Evolutionary conservation across 37 sponge, comb jelly and placozoan genomes (phyloP), one percentile per base, ranked within the genome.

Genomic region (Halisarca cf. caerulea): DNA sequence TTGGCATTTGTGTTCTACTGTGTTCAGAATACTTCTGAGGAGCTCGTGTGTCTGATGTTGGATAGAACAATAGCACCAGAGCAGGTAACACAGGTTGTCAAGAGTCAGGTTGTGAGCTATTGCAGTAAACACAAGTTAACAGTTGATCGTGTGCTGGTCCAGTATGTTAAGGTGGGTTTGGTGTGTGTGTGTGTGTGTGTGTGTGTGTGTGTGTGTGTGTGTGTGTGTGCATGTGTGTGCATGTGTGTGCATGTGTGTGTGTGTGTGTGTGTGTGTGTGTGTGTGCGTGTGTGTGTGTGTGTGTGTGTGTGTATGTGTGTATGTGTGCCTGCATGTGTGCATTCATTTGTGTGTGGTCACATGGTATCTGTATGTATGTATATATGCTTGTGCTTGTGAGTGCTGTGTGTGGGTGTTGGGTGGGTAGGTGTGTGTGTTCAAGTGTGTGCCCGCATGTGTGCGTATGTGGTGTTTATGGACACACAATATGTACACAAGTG

Each of bases 61-160:
- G 92, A 92, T 62, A 82, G 66, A 27, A 79, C 86, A 23, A 45
- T 86, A 0, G 89, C 89, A 2, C 77, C 84, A 33, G 93, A 89
- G 81, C 68, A 81, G 58, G 68, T 85, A 0, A 43, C 79, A 5
- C 32, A 53, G 21, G 38, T 86, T 11, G 27, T 87, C 37, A 23
- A 33, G 82, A 58, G 61, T 2, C 84, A 82, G 66, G 82, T 89
- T 35, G 23, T 66, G 0, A 82, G 79, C 7, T 89, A 84, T 74
- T 83, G 83, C 4, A 32, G 59, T 23, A 45, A 58, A 21, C 81
- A 89, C 58, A 54, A 51, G 30, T 54, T 87, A 1, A 21, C 41
- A 2, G 25, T 89, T 2, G 89, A 92, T 45, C 7, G n/a, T 35
- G 74, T 83, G 20, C 78, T 92, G 24, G 59, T 92, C 3, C 55